Evolutionary conservation across 1,140 invertebrate species (phyloP), one percentile per base, ranked within the genome.

Genomic region (Bombyx mandarina): DNA sequence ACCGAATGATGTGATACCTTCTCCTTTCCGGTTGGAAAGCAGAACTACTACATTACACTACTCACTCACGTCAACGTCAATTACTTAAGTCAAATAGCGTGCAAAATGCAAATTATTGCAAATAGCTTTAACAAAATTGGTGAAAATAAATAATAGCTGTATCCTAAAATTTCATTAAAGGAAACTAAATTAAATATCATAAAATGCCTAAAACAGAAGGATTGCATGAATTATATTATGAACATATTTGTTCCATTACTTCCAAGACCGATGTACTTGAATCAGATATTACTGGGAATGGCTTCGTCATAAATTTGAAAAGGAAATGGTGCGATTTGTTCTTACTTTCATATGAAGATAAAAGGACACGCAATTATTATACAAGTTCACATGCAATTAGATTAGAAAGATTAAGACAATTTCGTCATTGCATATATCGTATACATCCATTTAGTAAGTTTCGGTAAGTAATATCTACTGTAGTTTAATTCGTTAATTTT

Each of bases 401-500:
- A 54, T 65, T 67, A 47, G 68, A 67, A 12, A 67, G 74, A 48
- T 54, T 58, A 3, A 64, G 51, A 9, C 71, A 77, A 45, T 77
- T 60, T 54, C 65, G 67, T 0, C 50, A 60, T 7, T 64, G 67
- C 45, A 55, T 56, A 10, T 54, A 52, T 26, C 54, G 60, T 43
- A 77, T 77, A 43, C 74, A 77, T 60, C 74, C 74, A n/a, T 61
- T 77, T 43, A 77, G 71, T 48, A 71, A 67, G 58, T 77, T 74
- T 48, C 70, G 66, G 74, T 69, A 61, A 49, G 49, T 54, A 43
- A 45, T 52, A 3, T 35, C 26, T 35, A 35, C 26, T 2, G 26
- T 5, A 35, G 26, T 35, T 35, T 5, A 55, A 57, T 35, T 35
- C 26, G 26, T 35, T 3, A 35, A 35, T 3, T 35, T 3, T 35